A percentile compares a stretch with the other conserved stretches of the same genome.
phyloP scores from a whole-genome alignment of 1,140 invertebrate species.

The Microplitis mediator region DNA sequence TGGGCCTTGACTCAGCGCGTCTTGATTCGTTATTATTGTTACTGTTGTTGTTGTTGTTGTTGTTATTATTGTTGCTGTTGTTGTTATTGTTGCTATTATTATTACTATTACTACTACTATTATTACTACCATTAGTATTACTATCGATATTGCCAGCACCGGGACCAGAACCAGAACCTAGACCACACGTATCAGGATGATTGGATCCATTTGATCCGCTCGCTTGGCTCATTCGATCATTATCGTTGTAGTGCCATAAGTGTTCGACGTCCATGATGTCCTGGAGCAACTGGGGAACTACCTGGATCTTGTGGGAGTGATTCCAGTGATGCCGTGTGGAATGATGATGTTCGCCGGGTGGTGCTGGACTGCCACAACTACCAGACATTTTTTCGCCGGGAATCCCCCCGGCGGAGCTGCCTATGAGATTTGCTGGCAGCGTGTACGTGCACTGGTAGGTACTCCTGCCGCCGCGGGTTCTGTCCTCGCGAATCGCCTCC shows the following conservation, averaged over 20 bases:
- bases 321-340: slow-evolving; percentile 55
- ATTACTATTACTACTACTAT: slow-evolving; percentile 8
- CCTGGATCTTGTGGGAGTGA: slow-evolving; percentile 56
- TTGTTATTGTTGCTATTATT: slow-evolving; percentile 34
- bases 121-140: slow-evolving; percentile 18
- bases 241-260: slow-evolving; percentile 88
- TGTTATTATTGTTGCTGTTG: slow-evolving; percentile 53
- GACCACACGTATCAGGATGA: slow-evolving; percentile 13
- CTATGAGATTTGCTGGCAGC: slow-evolving; percentile 72
- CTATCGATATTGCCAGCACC: not conserved
- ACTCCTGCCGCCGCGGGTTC: slow-evolving; percentile 91
- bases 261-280: slow-evolving; percentile 95
- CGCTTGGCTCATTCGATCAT: slow-evolving; percentile 45
- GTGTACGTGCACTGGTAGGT: slow-evolving; percentile 94
- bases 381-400: slow-evolving; percentile 49
- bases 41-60: slow-evolving; percentile 53
- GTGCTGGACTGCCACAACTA: slow-evolving; percentile 55
- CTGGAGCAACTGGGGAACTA: slow-evolving; percentile 64
- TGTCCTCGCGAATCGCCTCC: slow-evolving; percentile 94
- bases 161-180: not conserved
- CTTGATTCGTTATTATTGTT: slow-evolving; percentile 25
- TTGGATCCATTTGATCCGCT: slow-evolving; percentile 20
- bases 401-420: slow-evolving; percentile 57
- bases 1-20: slow-evolving; percentile 31
- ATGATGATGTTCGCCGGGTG: slow-evolving; percentile 56